Evolutionary conservation across 2,797 vertebrate species (phyloP).

Genomic region (Myripristis jacobus): DNA sequence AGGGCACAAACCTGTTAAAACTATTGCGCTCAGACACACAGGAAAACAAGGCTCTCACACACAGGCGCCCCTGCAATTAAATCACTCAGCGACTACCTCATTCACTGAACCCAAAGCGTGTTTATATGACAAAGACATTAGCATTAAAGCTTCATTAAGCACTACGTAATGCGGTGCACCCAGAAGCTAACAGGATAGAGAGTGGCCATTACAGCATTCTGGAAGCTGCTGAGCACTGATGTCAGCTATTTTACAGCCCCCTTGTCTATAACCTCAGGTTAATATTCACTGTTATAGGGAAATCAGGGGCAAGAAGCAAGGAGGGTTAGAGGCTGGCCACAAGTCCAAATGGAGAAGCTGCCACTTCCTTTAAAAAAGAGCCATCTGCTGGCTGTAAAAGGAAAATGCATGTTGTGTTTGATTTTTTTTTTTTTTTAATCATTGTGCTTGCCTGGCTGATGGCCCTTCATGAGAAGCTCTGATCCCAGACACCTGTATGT

Average conservation of each 20-base stretch:
- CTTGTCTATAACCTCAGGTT: conserved; percentile 68
- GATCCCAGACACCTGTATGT: too few species aligned
- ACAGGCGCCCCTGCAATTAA: conserved; percentile 70
- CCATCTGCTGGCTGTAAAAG: conserved; percentile 78
- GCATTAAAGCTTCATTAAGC: conserved; percentile 73
- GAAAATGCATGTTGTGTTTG: conserved; percentile 30
- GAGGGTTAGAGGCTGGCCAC: conserved; percentile 52
- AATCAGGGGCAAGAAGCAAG: conserved; percentile 43
- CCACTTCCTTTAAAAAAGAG: conserved; percentile 58
- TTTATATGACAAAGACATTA: conserved; percentile 80
- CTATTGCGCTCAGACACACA: conserved; percentile 34
- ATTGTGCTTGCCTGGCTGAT: conserved; percentile 4
- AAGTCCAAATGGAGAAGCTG: conserved; percentile 29
- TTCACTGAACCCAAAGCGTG: conserved; percentile 63
- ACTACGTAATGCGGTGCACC: conserved; percentile 70
- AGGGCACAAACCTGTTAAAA: conserved; percentile 57
- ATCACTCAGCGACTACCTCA: conserved; percentile 72
- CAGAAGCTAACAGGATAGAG: conserved; percentile 65
- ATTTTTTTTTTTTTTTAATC: neutral
- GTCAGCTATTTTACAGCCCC: conserved; percentile 77
- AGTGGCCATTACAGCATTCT: conserved; percentile 76
- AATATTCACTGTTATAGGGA: conserved; percentile 69
- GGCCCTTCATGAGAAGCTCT: too few species aligned
- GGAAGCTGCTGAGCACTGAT: conserved; percentile 76
- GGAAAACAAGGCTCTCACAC: conserved; percentile 55